Evolutionary conservation across 1,140 invertebrate genomes (phyloP), one percentile per base, ranked within the genome.

Genomic region (Drosophila kikkawai): DNA sequence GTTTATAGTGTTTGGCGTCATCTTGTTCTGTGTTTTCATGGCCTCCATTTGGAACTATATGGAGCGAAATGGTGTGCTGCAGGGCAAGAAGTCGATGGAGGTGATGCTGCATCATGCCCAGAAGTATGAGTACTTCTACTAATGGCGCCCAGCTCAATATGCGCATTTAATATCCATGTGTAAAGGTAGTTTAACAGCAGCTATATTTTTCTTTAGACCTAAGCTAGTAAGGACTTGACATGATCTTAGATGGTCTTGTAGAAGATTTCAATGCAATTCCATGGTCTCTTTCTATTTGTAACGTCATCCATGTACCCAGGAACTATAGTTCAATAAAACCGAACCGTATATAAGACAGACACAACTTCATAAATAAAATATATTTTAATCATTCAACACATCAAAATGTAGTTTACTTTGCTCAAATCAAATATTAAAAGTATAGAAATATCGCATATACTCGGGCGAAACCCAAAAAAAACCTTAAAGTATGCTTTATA

Each of bases 41-140:
- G 95, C 95, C 56, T 94, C 95, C 17, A 90, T 97, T 76, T 97
- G 96, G 96, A 96, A 97, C 91, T 94, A 94, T 66, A 95, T 97
- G 63, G 97, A 97, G 91, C 94, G 94, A 74, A 96, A 97, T 93
- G 96, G 96, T 57, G 93, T 97, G 7, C 94, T 96, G 87, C 95
- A 96, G n/a, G 95, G 95, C 19, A 94, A 94, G 84, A 93, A 94
- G 41, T 93, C 93, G 3, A 96, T 96, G 94, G 93, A 95, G 83
- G 91, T 95, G 44, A 92, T 93, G 86, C 82, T 94, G 47, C 81
- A 68, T 32, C 79, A 84, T 58, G 81, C 82, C 4, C 86, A 91
- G 42, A 90, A 91, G 48, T 90, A 91, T 61, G 85, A 90, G 53
- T 91, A 90, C 50, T 82, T 90, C 19, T 90, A 90, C 53, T 90